A percentile compares a stretch with the other conserved stretches of the same genome.
phyloP scores from a whole-genome alignment of 2,113 vertebrate genomes.

The Arothron firmamentum region DNA sequence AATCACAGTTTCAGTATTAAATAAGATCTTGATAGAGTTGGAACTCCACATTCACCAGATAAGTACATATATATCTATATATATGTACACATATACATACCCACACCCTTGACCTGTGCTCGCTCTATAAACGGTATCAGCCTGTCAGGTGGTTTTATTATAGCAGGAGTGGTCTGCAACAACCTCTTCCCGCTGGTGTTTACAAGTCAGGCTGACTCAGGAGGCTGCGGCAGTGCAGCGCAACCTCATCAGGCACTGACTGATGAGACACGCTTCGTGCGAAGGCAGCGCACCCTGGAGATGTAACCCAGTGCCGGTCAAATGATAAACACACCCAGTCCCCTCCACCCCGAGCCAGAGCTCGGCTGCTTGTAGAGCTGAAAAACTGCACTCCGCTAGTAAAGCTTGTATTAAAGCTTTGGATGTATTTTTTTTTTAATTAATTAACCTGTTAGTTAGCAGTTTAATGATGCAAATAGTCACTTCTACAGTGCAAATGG shows the following conservation, averaged over 20 bases:
- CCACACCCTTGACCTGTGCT: background rate
- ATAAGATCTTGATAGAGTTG: no score
- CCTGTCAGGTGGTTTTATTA: constrained; percentile 35
- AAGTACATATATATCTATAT: no score
- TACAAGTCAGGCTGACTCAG: constrained; percentile 32
- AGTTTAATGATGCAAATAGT: constrained; percentile 7
- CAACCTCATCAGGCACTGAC: constrained; percentile 54
- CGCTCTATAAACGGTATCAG: background rate
- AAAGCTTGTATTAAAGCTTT: constrained; percentile 18
- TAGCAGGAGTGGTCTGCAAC: constrained; percentile 21
- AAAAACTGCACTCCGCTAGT: constrained; percentile 17
- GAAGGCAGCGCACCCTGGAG: constrained; percentile 50
- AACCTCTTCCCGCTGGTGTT: constrained; percentile 15
- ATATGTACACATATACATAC: no score
- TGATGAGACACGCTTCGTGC: constrained; percentile 51
- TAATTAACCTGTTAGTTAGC: constrained; percentile 4
- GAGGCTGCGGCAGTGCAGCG: constrained; percentile 35
- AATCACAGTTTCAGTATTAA: no score
- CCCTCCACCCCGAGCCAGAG: constrained; percentile 29
- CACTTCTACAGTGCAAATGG: constrained; percentile 2
- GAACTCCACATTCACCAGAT: no score
- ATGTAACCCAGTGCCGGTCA: constrained; percentile 46
- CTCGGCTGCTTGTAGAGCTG: constrained; percentile 28
- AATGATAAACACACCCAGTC: constrained; percentile 59
- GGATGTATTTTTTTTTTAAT: constrained; percentile 13